Evolutionary conservation across 2,888 invertebrate genomes (phyloP).

Genomic region (Nyleta sp.): DNA sequence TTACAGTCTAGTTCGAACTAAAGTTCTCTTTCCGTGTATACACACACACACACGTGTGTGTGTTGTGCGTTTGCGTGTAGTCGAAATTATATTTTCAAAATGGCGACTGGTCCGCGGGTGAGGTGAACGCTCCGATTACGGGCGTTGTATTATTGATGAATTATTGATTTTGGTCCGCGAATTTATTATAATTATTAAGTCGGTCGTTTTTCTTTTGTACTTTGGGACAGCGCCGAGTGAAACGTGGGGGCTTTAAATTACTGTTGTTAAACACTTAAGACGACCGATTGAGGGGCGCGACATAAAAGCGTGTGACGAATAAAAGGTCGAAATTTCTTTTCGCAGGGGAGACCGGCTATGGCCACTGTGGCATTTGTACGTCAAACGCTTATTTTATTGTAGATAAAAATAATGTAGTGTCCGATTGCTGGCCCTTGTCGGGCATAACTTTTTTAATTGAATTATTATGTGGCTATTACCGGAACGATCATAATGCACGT

Average conservation of each 20-base stretch:
- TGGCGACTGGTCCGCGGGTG: not conserved
- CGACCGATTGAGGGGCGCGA: slow-evolving; percentile 33
- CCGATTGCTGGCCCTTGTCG: no score
- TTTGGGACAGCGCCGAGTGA: no score
- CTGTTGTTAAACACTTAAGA: slow-evolving; percentile 44
- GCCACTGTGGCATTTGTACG: not conserved
- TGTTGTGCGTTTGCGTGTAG: no score
- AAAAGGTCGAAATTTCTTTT: slow-evolving; percentile 23
- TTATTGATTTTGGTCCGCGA: slow-evolving; percentile 29
- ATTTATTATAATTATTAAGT: slow-evolving; percentile 21
- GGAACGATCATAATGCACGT: no score
- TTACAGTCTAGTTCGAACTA: no score
- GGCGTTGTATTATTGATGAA: slow-evolving; percentile 30
- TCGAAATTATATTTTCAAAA: not conserved
- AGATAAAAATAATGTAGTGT: no score
- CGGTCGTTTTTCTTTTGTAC: slow-evolving; percentile 11
- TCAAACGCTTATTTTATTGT: slow-evolving; percentile 29
- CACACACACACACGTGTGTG: no score
- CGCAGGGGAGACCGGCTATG: not conserved
- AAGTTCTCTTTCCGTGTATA: no score
- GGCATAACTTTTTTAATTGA: no score
- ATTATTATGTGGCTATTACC: no score
- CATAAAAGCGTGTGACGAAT: slow-evolving; percentile 31
- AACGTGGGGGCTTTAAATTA: slow-evolving; percentile 29
- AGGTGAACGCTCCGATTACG: slow-evolving; percentile 21